Base-by-base conservation (phyloP, 2,113 vertebrate species). In the Engraulis encrasicolus region DNA sequence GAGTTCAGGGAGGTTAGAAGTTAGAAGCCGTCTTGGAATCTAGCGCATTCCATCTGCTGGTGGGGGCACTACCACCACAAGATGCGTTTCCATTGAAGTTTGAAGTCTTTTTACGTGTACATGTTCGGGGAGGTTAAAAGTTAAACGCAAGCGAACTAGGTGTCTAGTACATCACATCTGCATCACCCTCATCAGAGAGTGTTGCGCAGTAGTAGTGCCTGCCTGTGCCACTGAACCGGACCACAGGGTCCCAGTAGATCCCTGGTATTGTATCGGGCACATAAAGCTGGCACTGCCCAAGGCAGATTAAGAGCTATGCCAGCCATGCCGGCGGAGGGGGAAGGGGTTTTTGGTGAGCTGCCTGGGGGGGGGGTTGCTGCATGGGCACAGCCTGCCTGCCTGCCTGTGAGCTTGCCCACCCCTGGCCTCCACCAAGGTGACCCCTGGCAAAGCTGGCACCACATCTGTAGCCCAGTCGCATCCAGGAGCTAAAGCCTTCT, bases 401-500 rank as follows among this genome's bases (percentile, higher is more conserved):
- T 66, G 58, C 58, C 58, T 66, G 58, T 14, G 58, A 66, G 58
- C 58, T 27, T 66, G 58, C 58, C 58, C 58, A 66, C 20, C 89
- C 86, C 78, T 34, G 86, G 87, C 87, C 86, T 81, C 58, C 58
- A 87, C 87, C 91, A 91, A 91, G 91, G 91, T 91, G 90, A 92
- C 91, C 91, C 84, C 86, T 89, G 88, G 87, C 86, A 90, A 91
- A 91, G 86, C 91, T 90, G 90, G 87, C 89, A 86, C 81, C 89
- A 90, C 91, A 91, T 90, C 89, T 90, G 90, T 88, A 90, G 87
- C 87, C 87, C 87, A 84, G 85, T 87, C 74, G 83, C 79, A 79
- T 89, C 78, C 87, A 80, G 88, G 84, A 86, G 87, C 83, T 83
- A 81, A 48, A 50, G 87, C 80, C 66, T 82, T 31, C 58, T 11